Conservation (phyloP, 1,140 invertebrate genomes). For the Brachionus paranguensis region DNA sequence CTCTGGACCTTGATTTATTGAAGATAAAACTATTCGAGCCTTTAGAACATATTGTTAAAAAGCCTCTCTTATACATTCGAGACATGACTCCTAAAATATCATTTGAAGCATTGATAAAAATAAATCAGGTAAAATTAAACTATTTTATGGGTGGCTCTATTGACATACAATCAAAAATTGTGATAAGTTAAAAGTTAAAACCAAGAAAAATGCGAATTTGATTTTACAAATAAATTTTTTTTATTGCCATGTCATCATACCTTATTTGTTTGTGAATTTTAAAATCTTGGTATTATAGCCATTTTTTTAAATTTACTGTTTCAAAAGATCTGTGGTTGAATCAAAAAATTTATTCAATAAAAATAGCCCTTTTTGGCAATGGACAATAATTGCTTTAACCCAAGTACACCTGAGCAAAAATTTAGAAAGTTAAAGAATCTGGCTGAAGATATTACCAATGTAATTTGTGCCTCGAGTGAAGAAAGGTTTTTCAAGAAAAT, state of each 20-base stretch:
- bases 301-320: neutral
- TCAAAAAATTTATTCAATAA: neutral
- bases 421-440: neutral
- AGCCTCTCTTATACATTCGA: conserved; percentile 52
- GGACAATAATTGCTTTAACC: neutral
- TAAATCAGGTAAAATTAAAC: conserved; percentile 47
- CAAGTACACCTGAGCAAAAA: neutral
- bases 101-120: conserved; percentile 50
- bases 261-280: neutral
- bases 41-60: conserved; percentile 48
- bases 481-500: neutral
- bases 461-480: neutral
- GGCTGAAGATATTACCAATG: neutral
- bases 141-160: too few species aligned
- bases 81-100: conserved; percentile 54
- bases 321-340: neutral
- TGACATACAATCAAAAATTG: too few species aligned
- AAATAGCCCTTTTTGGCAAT: neutral
- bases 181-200: too few species aligned
- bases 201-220: too few species aligned
- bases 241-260: neutral
- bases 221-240: too few species aligned
- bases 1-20: conserved; percentile 52
- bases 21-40: conserved; percentile 53
- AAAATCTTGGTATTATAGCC: neutral